Evolutionary conservation across 2,797 vertebrate species (phyloP), one percentile per base, ranked within the genome.

Genomic region (Poecilia wingei): DNA sequence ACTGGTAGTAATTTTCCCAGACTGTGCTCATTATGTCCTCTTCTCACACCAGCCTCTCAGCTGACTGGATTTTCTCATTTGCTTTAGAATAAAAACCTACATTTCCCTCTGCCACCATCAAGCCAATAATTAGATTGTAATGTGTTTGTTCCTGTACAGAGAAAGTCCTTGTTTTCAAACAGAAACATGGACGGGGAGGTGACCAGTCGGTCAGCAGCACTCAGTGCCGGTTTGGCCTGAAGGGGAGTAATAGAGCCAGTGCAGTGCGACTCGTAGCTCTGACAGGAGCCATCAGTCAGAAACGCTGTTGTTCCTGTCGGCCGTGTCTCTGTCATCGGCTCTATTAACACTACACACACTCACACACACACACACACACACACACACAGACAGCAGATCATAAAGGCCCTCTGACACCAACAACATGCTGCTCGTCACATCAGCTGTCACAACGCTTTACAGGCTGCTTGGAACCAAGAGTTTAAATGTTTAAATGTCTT

Each of bases 261-360:
- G 55, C 39, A 68, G 72, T 8, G 57, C 61, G 76, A 31, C 79
- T 81, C 78, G 55, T 59, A 71, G 28, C 72, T 85, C 39, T 83
- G 88, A 88, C 85, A 80, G 69, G 78, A 82, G 70, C 6, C 86
- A 82, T 90, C 84, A 57, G 57, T 90, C 86, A 81, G 68, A 72
- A 70, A 75, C 22, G 45, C 77, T 73, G 55, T n/a, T 8, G 73
- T 83, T 75, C 69, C 87, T 2, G 72, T 81, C 36, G 49, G 81
- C 81, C 55, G 69, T 18, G 57, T 81, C 79, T 53, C 80, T 79
- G 71, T 77, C 81, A 85, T 79, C 79, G 57, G 74, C 76, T 88
- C 79, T 75, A 73, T 76, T 82, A 81, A 83, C 80, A 25, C 66
- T 8, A 51, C 49, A 12, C 9, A n/a, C 22, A 59, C 66, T 12